These are phyloP conservation scores for Dryoscopus gambensis DNA, from an alignment of 2,113 vertebrate species.

Conservation along the genomic window DNA sequence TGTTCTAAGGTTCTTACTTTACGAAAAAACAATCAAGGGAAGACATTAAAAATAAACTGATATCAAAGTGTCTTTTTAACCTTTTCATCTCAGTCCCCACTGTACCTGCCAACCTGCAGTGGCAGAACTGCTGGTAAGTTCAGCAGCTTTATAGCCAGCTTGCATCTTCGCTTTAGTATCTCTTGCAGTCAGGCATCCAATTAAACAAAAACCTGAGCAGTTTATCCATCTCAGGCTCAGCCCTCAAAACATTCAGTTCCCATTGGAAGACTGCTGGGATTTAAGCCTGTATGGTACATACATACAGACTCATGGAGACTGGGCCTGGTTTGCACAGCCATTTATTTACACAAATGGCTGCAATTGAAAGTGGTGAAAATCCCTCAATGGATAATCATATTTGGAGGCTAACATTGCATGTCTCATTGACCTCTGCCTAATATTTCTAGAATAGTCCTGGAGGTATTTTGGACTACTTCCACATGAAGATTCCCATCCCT, in stretches of 20 bases:
- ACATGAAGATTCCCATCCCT: background rate
- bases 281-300: background rate
- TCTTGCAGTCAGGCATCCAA: background rate
- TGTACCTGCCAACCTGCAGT: background rate
- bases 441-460: background rate
- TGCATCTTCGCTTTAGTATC: background rate
- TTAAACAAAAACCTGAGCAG: background rate
- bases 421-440: background rate
- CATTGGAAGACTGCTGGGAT: background rate
- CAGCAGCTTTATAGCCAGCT: background rate
- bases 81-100: background rate
- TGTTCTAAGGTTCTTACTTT: background rate
- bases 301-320: background rate
- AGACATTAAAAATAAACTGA: background rate
- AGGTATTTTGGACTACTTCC: background rate
- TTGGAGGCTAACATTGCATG: background rate
- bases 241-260: background rate
- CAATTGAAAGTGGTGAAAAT: background rate
- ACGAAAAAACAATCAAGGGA: background rate
- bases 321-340: background rate
- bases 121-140: background rate
- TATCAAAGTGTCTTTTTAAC: background rate
- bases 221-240: background rate
- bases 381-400: background rate
- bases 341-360: background rate